phyloP scores from a whole-genome alignment of 2,113 vertebrate genomes.

The Natator depressus region DNA sequence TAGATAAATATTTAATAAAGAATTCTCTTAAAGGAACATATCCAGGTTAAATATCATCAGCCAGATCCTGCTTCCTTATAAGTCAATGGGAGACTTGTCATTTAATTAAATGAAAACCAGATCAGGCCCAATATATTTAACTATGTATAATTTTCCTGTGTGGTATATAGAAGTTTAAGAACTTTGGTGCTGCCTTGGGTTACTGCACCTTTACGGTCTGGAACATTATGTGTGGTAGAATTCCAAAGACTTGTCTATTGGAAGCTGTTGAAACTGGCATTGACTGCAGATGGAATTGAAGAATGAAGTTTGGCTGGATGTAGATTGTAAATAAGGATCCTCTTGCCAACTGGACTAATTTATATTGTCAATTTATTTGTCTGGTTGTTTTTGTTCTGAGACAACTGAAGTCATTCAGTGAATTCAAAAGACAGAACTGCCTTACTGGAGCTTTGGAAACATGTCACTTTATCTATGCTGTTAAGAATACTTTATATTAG shows the following conservation, averaged over 20 bases:
- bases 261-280: not conserved
- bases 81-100: rapidly evolving
- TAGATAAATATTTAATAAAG: not conserved
- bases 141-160: not conserved
- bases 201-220: not conserved
- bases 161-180: not conserved
- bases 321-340: not conserved
- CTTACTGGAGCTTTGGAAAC: not conserved
- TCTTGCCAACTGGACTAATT: constrained; percentile 23
- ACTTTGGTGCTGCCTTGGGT: not conserved
- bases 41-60: not conserved
- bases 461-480: not conserved
- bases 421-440: constrained; percentile 32
- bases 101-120: not conserved
- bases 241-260: not conserved
- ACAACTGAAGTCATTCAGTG: constrained; percentile 14
- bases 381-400: constrained; percentile 29
- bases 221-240: not conserved
- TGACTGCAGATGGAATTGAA: not conserved
- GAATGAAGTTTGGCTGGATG: not conserved
- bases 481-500: constrained; percentile 6
- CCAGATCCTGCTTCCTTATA: not conserved
- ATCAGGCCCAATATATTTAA: not conserved
- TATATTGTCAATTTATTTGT: constrained; percentile 38
- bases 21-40: not conserved